Percentiles rank a stretch among this genome's conserved stretches.
These are phyloP conservation scores for Bos taurus DNA, from an alignment of 2,113 vertebrate species.

Conservation along the genomic window ARS-UCD2.0 NC_037333.1:41375501-41376000, in stretches of 20 bases:
- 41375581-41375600: background rate
- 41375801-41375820: too few relatives aligned
- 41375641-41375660: background rate
- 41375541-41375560: background rate
- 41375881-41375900: too few relatives aligned
- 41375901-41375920: too few relatives aligned
- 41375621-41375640: background rate
- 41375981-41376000: background rate
- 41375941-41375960: background rate
- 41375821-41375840: too few relatives aligned
- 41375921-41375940: too few relatives aligned
- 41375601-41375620: background rate
- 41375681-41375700: too few relatives aligned
- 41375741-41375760: rapidly evolving
- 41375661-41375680: background rate
- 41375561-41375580: background rate
- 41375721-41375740: rapidly evolving
- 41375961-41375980: background rate
- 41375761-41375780: too few relatives aligned
- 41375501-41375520: background rate
- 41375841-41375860: rapidly evolving
- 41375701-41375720: too few relatives aligned
- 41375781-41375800: too few relatives aligned
- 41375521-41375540: background rate
- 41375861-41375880: too few relatives aligned